Conservation (phyloP, 2,113 vertebrate species). For the Hemibagrus wyckioides region DNA sequence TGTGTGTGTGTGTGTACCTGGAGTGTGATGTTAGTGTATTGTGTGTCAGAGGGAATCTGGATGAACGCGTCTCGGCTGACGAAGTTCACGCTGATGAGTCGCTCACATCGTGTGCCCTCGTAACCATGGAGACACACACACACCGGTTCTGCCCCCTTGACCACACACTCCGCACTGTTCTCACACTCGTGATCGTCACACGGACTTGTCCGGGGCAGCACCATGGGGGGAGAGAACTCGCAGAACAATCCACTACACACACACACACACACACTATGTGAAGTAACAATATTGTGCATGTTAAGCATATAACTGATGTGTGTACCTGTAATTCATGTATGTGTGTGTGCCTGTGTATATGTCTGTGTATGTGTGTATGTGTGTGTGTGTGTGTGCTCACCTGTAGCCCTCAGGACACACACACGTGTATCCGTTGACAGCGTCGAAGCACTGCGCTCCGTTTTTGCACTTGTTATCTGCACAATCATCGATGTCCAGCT, state of each 20-base stretch:
- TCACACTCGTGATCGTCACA: slow-evolving; percentile 95
- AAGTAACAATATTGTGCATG: background rate
- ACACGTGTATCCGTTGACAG: slow-evolving; percentile 93
- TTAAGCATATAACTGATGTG: background rate
- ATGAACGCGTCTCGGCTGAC: slow-evolving; percentile 91
- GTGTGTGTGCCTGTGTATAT: background rate
- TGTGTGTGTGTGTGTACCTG: slow-evolving; percentile 77
- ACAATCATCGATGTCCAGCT: slow-evolving; percentile 90
- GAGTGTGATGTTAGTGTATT: slow-evolving; percentile 91
- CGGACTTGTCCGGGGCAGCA: slow-evolving; percentile 93
- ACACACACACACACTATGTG: background rate
- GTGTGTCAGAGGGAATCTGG: slow-evolving; percentile 83
- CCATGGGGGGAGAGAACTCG: slow-evolving; percentile 95
- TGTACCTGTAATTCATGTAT: slow-evolving; percentile 30
- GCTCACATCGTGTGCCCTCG: slow-evolving; percentile 91
- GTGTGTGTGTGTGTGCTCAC: slow-evolving; percentile 63
- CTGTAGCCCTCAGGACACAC: slow-evolving; percentile 93
- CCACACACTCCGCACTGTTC: slow-evolving; percentile 91
- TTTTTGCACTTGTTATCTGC: slow-evolving; percentile 94
- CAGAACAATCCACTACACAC: slow-evolving; percentile 89
- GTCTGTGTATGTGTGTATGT: slow-evolving; percentile 26
- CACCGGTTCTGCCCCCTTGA: slow-evolving; percentile 82
- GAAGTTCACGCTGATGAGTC: slow-evolving; percentile 91
- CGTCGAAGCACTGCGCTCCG: slow-evolving; percentile 89
- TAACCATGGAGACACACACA: slow-evolving; percentile 95